Evolutionary conservation across 53 echinoderm and acorn worm species (phyloP), one percentile per base, ranked within the genome.

Genomic region (Apostichopus leukothele): DNA sequence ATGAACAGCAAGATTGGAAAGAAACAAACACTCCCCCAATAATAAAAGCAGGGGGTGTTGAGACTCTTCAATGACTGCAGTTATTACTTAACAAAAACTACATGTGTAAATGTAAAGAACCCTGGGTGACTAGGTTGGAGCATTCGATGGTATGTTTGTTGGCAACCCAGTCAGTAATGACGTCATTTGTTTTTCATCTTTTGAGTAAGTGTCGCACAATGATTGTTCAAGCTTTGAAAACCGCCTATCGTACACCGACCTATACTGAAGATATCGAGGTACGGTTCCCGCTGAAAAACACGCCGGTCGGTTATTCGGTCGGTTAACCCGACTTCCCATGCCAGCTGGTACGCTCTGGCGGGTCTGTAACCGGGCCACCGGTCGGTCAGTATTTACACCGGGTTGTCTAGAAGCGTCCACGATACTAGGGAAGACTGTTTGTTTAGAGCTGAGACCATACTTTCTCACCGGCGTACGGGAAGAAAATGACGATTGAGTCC

Each of bases 401-500:
- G 92, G 86, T 93, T 73, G 26, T 74, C 73, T 71, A 8, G 86
- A 73, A 11, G 74, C 74, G 55, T 19, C 19, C 3, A 86, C 52
- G 73, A 92, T 89, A 9, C 53, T 79, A 77, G 73, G 78, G 53
- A 86, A 86, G 19, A 74, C 74, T 53, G 86, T 22, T 74, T 76
- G 75, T 7, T 73, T 89, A 14, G 73, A 73, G 52, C 50, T 52
- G 14, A 86, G 18, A 3, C 74, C 74, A 50, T 26, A 86, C 14
- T 26, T 74, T 12, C 11, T 51, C 10, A 39, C 25, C 22, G 73
- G 50, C 7, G 74, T 10, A 20, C 83, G 26, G 9, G 94, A 74
- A 22, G 88, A 67, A 55, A 91, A 92, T n/a, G 89, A 26, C 9
- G 89, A 73, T 86, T 96, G 93, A 0, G 96, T 96, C 84, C 93